These are phyloP conservation scores for Zaprionus tsacasi DNA, from an alignment of 1,140 invertebrate genomes.

Conservation along the genomic window DNA sequence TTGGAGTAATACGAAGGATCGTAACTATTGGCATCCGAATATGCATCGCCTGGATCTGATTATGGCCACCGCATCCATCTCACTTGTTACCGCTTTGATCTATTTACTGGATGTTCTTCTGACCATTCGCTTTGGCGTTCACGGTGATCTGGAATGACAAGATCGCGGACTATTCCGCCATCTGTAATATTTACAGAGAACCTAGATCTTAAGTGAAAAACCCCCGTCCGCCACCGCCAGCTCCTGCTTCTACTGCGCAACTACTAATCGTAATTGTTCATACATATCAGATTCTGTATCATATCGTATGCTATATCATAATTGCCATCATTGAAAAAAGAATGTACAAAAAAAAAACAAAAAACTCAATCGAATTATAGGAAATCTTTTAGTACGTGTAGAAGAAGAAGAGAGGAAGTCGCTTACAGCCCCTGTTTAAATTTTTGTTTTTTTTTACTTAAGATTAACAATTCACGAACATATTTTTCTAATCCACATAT, in stretches of 20 bases:
- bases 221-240: constrained; percentile 24
- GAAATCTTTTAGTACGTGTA: constrained; percentile 18
- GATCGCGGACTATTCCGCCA: constrained; percentile 35
- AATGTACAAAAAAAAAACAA: constrained; percentile 72
- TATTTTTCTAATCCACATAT: constrained; percentile 69
- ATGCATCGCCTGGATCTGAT: constrained; percentile 82
- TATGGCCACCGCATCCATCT: constrained; percentile 76
- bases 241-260: neutral
- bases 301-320: constrained; percentile 46
- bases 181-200: constrained; percentile 78
- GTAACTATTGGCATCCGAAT: constrained; percentile 84
- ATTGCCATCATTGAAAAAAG: constrained; percentile 72
- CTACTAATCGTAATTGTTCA: constrained; percentile 54
- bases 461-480: constrained; percentile 45
- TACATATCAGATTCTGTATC: constrained; percentile 42
- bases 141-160: constrained; percentile 77
- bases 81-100: constrained; percentile 70
- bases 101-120: constrained; percentile 76
- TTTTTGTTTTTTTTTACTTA: constrained; percentile 22
- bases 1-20: constrained; percentile 81
- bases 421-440: constrained; percentile 42
- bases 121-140: constrained; percentile 76
- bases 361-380: constrained; percentile 15
- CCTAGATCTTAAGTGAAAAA: constrained; percentile 54
- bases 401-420: constrained; percentile 31